Conservation (phyloP, 1,140 invertebrate species). For the Anastatus disparis region DNA sequence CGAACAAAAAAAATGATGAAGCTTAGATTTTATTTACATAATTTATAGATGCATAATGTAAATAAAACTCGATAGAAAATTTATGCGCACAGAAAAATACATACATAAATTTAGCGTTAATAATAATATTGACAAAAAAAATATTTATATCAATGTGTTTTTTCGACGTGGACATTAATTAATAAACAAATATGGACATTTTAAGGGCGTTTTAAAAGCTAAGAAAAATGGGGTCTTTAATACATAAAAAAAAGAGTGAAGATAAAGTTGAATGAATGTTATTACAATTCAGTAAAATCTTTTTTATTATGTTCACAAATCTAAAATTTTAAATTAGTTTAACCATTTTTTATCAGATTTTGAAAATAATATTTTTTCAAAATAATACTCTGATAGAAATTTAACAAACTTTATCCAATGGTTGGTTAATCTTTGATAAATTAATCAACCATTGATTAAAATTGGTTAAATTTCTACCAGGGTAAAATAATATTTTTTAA, state of each 20-base stretch:
- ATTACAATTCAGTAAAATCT: slow-evolving; percentile 23
- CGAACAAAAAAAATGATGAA: neutral
- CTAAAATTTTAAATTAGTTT: no score
- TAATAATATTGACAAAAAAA: slow-evolving; percentile 20
- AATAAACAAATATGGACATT: neutral
- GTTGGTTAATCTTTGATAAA: no score
- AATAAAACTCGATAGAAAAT: slow-evolving; percentile 21
- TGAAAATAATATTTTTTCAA: no score
- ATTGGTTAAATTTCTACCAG: no score
- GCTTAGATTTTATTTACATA: slow-evolving; percentile 40
- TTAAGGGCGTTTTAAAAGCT: no score
- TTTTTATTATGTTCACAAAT: no score
- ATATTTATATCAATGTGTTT: slow-evolving; percentile 21
- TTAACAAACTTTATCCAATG: no score
- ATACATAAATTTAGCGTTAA: slow-evolving; percentile 23
- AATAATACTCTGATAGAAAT: no score
- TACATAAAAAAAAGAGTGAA: neutral
- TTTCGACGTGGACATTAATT: neutral
- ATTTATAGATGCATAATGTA: slow-evolving; percentile 25
- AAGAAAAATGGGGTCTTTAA: no score
- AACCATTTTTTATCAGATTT: no score
- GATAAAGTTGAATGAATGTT: slow-evolving; percentile 9
- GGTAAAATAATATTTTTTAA: no score
- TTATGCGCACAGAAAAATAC: slow-evolving; percentile 25
- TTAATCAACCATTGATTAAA: no score